Evolutionary conservation across 2,797 vertebrate genomes (phyloP).

Genomic region (Erethizon dorsatum): DNA sequence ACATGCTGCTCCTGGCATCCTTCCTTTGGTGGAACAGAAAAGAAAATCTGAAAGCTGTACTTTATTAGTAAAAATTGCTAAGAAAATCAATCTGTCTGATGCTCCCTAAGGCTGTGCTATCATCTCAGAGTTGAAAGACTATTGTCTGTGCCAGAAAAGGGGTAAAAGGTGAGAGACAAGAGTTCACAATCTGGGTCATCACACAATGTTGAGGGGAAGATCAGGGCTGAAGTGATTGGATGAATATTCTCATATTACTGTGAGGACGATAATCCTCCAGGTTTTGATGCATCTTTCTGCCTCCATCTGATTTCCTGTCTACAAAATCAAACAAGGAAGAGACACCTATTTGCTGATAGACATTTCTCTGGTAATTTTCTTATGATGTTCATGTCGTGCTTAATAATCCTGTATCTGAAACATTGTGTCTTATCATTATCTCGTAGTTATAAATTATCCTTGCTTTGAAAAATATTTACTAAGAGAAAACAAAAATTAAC

Average conservation of each 20-base stretch:
- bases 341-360: background rate
- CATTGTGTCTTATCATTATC: background rate
- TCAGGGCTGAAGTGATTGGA: background rate
- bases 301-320: slow-evolving; percentile 68
- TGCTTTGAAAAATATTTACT: slow-evolving; percentile 3
- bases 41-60: slow-evolving; percentile 23
- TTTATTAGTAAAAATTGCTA: slow-evolving; percentile 61
- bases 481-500: slow-evolving; percentile 17
- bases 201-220: background rate
- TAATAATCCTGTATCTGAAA: background rate
- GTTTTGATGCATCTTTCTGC: slow-evolving; percentile 38
- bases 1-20: background rate
- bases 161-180: slow-evolving; percentile 30
- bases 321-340: slow-evolving; percentile 62
- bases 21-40: background rate
- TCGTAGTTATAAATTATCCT: background rate
- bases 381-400: slow-evolving; percentile 45
- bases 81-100: slow-evolving; percentile 45
- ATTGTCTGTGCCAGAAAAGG: slow-evolving; percentile 47
- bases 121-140: background rate
- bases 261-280: slow-evolving; percentile 4
- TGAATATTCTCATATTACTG: background rate
- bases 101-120: background rate
- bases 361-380: background rate
- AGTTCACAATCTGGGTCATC: slow-evolving; percentile 60